Percentiles rank a stretch among this genome's conserved stretches.
These are phyloP conservation scores for Drosophila orena DNA, from an alignment of 1,140 invertebrate genomes.

Conservation along the genomic window DNA sequence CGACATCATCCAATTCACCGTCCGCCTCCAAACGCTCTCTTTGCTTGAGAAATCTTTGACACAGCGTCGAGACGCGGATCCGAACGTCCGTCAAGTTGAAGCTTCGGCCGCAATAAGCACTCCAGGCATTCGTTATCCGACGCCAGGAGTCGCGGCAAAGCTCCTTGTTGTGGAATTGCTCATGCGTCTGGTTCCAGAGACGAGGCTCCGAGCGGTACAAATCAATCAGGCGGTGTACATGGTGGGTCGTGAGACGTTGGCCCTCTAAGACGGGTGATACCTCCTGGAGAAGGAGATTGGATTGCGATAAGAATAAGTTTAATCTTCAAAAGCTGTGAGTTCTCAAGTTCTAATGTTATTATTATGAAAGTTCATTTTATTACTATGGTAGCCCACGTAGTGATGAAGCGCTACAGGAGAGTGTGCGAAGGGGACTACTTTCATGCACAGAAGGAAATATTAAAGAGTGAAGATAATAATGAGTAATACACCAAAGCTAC, in stretches of 20 bases:
- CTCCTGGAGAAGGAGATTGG: constrained; percentile 11
- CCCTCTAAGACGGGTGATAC: constrained; percentile 26
- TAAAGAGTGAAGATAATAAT: no score
- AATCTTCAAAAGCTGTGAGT: no score
- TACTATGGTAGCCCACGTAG: no score
- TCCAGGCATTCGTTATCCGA: constrained; percentile 58
- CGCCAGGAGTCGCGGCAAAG: constrained; percentile 66
- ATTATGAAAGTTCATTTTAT: no score
- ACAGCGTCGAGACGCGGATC: constrained; percentile 66
- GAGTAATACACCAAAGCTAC: no score
- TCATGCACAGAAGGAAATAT: no score
- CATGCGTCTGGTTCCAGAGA: constrained; percentile 69
- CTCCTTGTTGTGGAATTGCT: constrained; percentile 56
- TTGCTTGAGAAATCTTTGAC: constrained; percentile 71
- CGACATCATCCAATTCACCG: constrained; percentile 59
- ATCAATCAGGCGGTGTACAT: constrained; percentile 65
- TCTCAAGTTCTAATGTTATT: no score
- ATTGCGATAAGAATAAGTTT: neutral
- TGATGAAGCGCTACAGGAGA: no score
- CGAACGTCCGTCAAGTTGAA: constrained; percentile 68
- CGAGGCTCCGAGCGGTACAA: constrained; percentile 57
- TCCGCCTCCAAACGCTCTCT: constrained; percentile 67
- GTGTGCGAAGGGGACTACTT: no score
- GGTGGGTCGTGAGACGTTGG: constrained; percentile 51
- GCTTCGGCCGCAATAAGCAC: constrained; percentile 50